A percentile compares a stretch with the other conserved stretches of the same genome.
Evolutionary conservation across 2,797 vertebrate genomes (phyloP).

Genomic region (Tenualosa ilisha): DNA sequence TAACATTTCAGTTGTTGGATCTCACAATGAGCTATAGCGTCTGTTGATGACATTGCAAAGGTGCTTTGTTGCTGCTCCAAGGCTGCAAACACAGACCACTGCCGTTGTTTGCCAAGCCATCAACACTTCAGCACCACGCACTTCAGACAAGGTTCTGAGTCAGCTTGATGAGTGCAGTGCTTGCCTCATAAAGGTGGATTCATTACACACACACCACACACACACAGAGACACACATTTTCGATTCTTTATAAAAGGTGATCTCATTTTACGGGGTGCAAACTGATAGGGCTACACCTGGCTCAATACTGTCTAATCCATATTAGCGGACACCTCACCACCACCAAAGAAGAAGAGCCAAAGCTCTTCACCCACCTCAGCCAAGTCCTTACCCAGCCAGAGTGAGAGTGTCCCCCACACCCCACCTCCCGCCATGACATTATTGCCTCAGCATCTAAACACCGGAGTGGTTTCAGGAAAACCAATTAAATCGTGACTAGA

Average conservation of each 20-base stretch:
- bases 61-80: not conserved
- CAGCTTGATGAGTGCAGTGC: not conserved
- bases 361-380: not conserved
- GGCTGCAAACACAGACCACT: not conserved
- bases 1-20: not conserved
- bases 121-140: not conserved
- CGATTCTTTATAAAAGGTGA: not conserved
- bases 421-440: not conserved
- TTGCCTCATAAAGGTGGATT: not conserved
- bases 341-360: not conserved
- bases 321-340: not conserved
- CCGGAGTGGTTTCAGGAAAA: conserved; percentile 47
- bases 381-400: not conserved
- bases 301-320: not conserved
- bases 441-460: conserved; percentile 17
- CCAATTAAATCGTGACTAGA: conserved; percentile 40
- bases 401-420: not conserved
- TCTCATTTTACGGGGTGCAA: too few relatives aligned
- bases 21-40: not conserved
- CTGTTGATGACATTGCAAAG: not conserved
- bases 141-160: not conserved
- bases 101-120: not conserved
- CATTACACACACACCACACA: not conserved
- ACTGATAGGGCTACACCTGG: not conserved
- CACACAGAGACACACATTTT: too few relatives aligned